Evolutionary conservation across 2,113 vertebrate genomes (phyloP).

Genomic region (Microcebus murinus): DNA sequence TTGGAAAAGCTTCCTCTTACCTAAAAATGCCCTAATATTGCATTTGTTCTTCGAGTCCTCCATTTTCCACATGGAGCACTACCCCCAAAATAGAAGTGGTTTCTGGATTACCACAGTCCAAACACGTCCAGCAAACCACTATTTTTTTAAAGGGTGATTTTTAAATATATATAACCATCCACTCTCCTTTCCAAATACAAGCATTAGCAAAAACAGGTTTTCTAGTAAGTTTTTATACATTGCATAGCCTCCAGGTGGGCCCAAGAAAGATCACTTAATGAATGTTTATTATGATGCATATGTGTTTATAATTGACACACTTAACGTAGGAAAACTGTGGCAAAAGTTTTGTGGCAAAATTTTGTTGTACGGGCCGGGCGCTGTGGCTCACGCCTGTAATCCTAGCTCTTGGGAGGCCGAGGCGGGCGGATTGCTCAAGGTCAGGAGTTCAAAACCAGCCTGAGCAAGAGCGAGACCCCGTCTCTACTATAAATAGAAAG

Average conservation of each 20-base stretch:
- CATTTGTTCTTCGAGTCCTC: neutral
- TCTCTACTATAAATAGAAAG: too few relatives aligned
- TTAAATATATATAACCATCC: neutral
- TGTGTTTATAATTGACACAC: neutral
- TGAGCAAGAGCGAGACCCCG: too few relatives aligned
- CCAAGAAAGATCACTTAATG: neutral
- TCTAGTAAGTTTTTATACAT: neutral
- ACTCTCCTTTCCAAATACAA: constrained; percentile 30
- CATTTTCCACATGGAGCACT: neutral
- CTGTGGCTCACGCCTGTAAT: too few relatives aligned
- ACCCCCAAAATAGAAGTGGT: neutral
- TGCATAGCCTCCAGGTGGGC: neutral
- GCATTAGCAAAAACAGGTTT: neutral
- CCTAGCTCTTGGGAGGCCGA: too few relatives aligned
- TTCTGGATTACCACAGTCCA: neutral
- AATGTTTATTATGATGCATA: neutral
- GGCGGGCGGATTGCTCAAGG: too few relatives aligned
- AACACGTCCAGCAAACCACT: neutral
- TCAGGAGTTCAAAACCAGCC: too few relatives aligned
- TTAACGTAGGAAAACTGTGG: neutral
- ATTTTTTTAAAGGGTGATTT: neutral
- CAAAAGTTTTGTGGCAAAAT: constrained; percentile 20
- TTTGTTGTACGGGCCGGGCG: neutral
- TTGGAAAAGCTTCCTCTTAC: neutral
- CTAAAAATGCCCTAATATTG: neutral